phyloP scores from a whole-genome alignment of 2,113 vertebrate genomes.

The Macaca mulatta region DNA sequence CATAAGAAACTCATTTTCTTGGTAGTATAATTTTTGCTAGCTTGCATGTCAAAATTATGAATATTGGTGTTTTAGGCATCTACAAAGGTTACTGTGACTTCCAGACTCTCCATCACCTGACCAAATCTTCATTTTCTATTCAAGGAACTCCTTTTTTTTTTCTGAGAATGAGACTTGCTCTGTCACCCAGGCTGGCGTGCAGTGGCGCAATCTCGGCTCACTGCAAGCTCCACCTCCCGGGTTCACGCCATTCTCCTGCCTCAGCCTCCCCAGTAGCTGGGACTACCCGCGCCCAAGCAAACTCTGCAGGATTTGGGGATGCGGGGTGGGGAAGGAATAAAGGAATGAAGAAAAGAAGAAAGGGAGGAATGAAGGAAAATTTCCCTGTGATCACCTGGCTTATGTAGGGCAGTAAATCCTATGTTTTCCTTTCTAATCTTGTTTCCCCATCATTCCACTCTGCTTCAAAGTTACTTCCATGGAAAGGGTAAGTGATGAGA shows the following conservation, averaged over 20 bases:
- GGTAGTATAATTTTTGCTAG: not conserved
- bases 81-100: not conserved
- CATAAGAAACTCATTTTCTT: not conserved
- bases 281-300: not conserved
- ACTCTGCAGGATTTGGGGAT: not conserved
- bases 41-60: not conserved
- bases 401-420: not conserved
- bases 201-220: too few species aligned
- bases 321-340: fast-evolving
- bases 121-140: not conserved
- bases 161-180: too few species aligned
- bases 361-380: not conserved
- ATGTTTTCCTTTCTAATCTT: not conserved
- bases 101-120: not conserved
- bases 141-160: not conserved
- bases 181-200: too few species aligned
- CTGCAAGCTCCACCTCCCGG: too few species aligned
- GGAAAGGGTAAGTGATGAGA: not conserved
- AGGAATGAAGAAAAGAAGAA: not conserved
- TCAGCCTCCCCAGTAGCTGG: too few species aligned
- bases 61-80: not conserved
- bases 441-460: not conserved
- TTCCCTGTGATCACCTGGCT: not conserved
- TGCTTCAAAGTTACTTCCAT: not conserved
- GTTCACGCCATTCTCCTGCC: too few species aligned